Percentiles rank a stretch among this genome's conserved stretches.
These are phyloP conservation scores for Cybosia mesomella DNA, from an alignment of 2,888 invertebrate species.

Conservation along the genomic window DNA sequence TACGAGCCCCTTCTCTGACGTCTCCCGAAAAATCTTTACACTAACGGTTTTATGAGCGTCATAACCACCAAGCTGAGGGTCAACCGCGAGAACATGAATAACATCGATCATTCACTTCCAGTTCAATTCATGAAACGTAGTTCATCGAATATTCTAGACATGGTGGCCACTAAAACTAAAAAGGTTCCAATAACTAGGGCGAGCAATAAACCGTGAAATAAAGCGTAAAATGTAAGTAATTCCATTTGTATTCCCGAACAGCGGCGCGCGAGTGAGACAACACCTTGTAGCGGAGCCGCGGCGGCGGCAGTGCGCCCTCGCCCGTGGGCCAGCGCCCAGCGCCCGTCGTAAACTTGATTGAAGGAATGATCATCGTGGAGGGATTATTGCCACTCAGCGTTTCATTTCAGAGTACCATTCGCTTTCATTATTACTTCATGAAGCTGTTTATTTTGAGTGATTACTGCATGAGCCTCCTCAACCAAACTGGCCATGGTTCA, in stretches of 20 bases:
- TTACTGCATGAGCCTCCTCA: not conserved
- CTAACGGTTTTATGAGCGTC: too few relatives aligned
- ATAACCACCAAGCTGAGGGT: not conserved
- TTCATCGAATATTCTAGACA: not conserved
- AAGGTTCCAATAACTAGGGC: constrained; percentile 11
- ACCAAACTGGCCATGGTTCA: not conserved
- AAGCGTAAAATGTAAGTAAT: constrained; percentile 8
- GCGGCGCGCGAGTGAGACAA: not conserved
- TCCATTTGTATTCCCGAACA: constrained; percentile 4
- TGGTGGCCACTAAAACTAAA: constrained; percentile 14
- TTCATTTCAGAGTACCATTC: not conserved
- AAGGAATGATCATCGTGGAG: not conserved
- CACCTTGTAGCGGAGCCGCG: not conserved
- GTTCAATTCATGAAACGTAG: not conserved
- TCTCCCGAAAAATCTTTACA: too few relatives aligned
- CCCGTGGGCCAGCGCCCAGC: too few relatives aligned
- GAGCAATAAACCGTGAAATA: constrained; percentile 13
- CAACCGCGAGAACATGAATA: not conserved
- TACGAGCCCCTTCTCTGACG: too few relatives aligned
- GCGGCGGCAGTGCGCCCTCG: not conserved
- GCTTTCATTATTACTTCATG: constrained; percentile 5
- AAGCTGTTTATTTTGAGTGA: not conserved
- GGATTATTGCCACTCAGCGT: not conserved
- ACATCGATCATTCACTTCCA: not conserved
- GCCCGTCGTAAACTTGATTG: constrained; percentile 7